These are phyloP conservation scores for Taenioides sp. DNA, from an alignment of 2,797 vertebrate species.

Conservation along the genomic window DNA sequence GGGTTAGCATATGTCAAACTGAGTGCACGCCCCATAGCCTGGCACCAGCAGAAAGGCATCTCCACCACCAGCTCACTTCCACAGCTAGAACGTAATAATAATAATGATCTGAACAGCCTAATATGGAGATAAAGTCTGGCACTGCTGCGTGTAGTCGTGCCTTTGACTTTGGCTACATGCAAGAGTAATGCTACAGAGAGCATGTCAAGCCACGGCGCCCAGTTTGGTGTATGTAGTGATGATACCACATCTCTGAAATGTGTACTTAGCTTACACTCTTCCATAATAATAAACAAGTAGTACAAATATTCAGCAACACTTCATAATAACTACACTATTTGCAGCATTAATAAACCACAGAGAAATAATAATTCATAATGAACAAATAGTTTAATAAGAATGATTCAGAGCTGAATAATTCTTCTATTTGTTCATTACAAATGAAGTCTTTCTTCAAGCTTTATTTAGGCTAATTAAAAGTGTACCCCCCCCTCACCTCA, in stretches of 20 bases:
- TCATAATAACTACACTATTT: no score
- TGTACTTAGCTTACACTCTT: conserved; percentile 8
- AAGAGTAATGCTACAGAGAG: conserved; percentile 21
- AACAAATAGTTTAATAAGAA: no score
- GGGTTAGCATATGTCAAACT: conserved; percentile 67
- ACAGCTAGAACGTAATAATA: conserved; percentile 4
- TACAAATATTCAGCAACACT: background rate
- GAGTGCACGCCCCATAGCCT: conserved; percentile 57
- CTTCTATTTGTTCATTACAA: no score
- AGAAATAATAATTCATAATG: no score
- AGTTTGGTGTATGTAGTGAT: background rate
- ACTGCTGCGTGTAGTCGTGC: conserved; percentile 13
- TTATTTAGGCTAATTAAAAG: no score
- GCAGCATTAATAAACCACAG: no score
- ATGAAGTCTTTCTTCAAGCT: no score
- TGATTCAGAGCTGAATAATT: no score
- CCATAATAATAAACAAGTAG: conserved; percentile 13
- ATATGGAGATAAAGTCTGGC: conserved; percentile 19
- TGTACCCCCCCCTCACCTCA: no score
- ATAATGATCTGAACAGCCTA: conserved; percentile 5
- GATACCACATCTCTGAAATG: background rate
- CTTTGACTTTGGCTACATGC: conserved; percentile 36
- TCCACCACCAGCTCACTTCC: conserved; percentile 57
- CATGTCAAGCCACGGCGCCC: background rate
- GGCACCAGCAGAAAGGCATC: conserved; percentile 62